These are phyloP conservation scores for Pachyseris speciosa DNA, from an alignment of 64 coral and sea anemone genomes.

Conservation along the genomic window DNA sequence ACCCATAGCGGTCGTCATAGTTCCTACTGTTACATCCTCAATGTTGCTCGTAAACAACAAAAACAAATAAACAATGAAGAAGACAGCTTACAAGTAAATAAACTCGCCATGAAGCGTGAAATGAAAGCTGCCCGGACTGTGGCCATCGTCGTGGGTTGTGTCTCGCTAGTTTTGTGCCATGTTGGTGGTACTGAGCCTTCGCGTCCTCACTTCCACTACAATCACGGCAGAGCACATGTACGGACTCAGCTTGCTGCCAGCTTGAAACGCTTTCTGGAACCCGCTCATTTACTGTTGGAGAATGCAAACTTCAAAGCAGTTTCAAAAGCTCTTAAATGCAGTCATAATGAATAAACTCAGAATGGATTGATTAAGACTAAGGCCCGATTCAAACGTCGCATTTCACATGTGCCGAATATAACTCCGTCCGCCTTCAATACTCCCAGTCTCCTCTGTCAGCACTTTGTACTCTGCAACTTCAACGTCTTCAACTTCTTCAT, in stretches of 20 bases:
- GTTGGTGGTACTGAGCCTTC: not conserved
- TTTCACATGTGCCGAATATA: too few species aligned
- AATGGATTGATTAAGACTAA: too few species aligned
- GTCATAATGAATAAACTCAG: too few species aligned
- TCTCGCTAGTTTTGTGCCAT: conserved; percentile 29
- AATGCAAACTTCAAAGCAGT: conserved; percentile 1
- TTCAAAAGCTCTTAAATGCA: too few species aligned
- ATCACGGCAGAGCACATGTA: not conserved
- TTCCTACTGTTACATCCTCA: not conserved
- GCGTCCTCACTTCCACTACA: too few species aligned
- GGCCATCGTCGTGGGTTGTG: conserved; percentile 42
- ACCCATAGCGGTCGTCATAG: not conserved
- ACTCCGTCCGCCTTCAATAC: too few species aligned
- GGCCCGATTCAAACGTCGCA: too few species aligned
- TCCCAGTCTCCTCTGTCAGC: too few species aligned
- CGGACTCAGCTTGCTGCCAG: not conserved
- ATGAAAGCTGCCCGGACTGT: conserved; percentile 1
- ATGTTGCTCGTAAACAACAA: not conserved
- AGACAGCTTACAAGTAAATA: not conserved
- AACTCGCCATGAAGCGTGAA: not conserved
- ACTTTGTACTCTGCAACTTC: too few species aligned
- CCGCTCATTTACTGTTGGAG: conserved; percentile 58
- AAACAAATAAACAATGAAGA: not conserved
- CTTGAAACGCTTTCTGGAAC: conserved; percentile 17
- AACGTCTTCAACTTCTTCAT: too few species aligned